Conservation (phyloP, 2,797 vertebrate genomes). For the Tenualosa thibaudeaui region DNA sequence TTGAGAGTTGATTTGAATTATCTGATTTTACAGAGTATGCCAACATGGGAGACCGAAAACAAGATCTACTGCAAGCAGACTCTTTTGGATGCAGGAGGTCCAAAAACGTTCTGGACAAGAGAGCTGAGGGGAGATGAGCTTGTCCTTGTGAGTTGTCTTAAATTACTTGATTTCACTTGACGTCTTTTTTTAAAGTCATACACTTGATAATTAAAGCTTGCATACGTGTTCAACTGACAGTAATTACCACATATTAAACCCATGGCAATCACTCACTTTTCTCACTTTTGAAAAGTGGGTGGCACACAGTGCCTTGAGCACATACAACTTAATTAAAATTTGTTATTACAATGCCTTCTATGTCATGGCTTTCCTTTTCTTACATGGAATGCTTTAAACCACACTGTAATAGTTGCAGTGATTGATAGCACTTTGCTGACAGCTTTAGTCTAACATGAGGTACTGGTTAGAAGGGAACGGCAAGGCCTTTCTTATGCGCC, state of each 20-base stretch:
- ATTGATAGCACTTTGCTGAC: slow-evolving; percentile 4
- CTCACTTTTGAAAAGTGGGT: not conserved
- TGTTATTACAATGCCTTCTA: not conserved
- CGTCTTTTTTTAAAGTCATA: not conserved
- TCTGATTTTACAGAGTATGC: slow-evolving; percentile 80
- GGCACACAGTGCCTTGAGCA: not conserved
- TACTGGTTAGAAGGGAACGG: slow-evolving; percentile 42
- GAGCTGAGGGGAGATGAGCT: slow-evolving; percentile 91
- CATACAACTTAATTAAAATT: not conserved
- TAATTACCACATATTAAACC: not conserved
- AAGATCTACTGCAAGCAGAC: slow-evolving; percentile 95
- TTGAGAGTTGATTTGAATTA: not conserved
- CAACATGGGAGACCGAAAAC: slow-evolving; percentile 93
- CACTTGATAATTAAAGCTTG: not conserved
- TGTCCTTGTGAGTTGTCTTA: slow-evolving; percentile 77
- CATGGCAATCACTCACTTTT: not conserved
- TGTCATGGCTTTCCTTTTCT: not conserved
- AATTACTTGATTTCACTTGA: not conserved
- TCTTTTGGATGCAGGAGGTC: slow-evolving; percentile 85
- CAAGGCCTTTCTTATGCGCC: slow-evolving; percentile 27
- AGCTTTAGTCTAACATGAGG: slow-evolving; percentile 38
- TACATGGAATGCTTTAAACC: not conserved
- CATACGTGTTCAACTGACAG: not conserved
- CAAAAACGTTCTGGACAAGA: slow-evolving; percentile 94
- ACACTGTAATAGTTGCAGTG: not conserved